Evolutionary conservation across 2,888 invertebrate genomes (phyloP), one percentile per base, ranked within the genome.

Genomic region (Drosophila austrosaltans): DNA sequence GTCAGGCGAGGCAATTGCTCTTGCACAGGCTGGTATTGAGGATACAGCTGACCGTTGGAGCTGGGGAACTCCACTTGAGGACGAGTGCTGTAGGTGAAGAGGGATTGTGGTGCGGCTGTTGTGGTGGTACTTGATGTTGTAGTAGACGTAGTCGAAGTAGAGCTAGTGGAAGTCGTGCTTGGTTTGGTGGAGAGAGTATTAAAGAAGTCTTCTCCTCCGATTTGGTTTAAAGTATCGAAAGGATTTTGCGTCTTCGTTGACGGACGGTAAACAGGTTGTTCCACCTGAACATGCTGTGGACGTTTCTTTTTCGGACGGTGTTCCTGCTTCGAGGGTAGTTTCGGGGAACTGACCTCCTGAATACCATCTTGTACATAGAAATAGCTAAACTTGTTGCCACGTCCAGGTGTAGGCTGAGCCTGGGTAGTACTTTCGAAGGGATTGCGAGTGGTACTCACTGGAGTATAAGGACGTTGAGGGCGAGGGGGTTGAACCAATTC

Each of bases 41-140:
- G 91, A 76, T 91, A 91, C 2, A 91, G 70, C 42, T 91, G 90
- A 0, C 91, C 91, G 65, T 85, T 89, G 1, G 87, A 84, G 48
- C 90, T 90, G 12, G 90, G 90, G 78, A 90, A 90, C 39, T 91
- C 91, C 0, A 90, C 78, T 63, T 91, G 90, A 0, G 91, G 89
- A 1, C 85, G 83, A 0, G 91, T 88, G 64, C 90, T 89, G 54
- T 88, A 91, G 0, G 87, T 81, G 59, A 89, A 92, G 32, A 88
- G 86, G 0, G 88, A 80, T n/a, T 85, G 89, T 0, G 89, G 87
- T 0, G 86, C 69, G 0, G 87, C 68, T 2, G 91, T 89, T 0
- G 91, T 87, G 0, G 93, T 80, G 1, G 92, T 90, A 2, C 94
- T 93, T 84, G 93, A 83, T 89, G 94, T 81, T 88, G 94, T 87